Evolutionary conservation across 2,113 vertebrate species (phyloP), one percentile per base, ranked within the genome.

Genomic region (Natator depressus): DNA sequence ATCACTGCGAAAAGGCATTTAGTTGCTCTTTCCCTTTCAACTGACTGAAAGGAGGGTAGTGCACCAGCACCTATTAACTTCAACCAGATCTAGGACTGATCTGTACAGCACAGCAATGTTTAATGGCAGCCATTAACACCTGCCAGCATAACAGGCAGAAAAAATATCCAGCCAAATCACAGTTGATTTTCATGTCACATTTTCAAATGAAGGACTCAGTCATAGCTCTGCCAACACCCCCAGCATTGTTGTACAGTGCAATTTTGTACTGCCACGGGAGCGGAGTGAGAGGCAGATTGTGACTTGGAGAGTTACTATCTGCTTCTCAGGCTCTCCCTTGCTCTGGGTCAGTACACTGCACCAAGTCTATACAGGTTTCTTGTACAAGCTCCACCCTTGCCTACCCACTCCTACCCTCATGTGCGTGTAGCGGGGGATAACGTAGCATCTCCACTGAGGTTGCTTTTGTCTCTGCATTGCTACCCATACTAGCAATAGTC

Each of bases 21-120:
- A n/a, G 53, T 4, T 69, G 35, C 19, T 31, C 22, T 24, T 24
- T 72, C 35, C 38, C 38, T 46, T 76, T 85, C 54, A 53, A 78
- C 55, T 53, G 24, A 80, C 84, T 0, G 0, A 81, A 89, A 84
- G 35, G 59, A 19, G 50, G 42, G 11, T 85, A 76, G 38, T 1
- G 65, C 17, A 19, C 65, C 7, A 1, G 65, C 17, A 19, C 65
- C 6, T 38, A 0, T 80, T 91, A 47, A 8, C 78, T 95, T 76
- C 20, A 89, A 72, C 25, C 42, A 51, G 83, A 27, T 50, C 42
- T 89, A 38, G 2, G 9, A 2, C 46, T 78, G 10, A 13, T 82
- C 1, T 0, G 31, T 50, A 50, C 72, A 46, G 46, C 54, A 46
- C 25, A 82, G 81, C 47, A 6, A 20, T 50, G 20, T 84, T 92